These are phyloP conservation scores for Pterocles gutturalis DNA, from an alignment of 2,113 vertebrate genomes.

Conservation along the genomic window DNA sequence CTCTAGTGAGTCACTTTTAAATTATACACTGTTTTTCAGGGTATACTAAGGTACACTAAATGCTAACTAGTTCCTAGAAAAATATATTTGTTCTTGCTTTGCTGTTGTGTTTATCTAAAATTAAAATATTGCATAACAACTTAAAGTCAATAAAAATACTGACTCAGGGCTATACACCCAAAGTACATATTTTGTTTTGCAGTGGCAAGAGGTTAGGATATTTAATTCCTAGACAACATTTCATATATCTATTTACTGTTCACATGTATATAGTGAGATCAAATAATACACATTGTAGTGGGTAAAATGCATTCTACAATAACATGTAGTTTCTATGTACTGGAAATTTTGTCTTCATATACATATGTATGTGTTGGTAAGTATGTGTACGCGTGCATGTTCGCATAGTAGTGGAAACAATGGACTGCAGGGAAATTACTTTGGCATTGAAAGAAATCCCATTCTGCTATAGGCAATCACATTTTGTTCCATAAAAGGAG, in stretches of 20 bases:
- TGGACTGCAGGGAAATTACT: not conserved
- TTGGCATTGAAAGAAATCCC: not conserved
- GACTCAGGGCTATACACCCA: slow-evolving; percentile 23
- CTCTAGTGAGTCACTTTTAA: slow-evolving; percentile 12
- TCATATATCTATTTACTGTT: not conserved
- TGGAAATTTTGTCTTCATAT: not conserved
- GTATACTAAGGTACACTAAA: not conserved
- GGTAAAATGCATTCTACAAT: not conserved
- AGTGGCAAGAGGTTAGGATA: not conserved
- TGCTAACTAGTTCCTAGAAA: slow-evolving; percentile 37
- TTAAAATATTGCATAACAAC: slow-evolving; percentile 5
- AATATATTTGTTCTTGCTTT: slow-evolving; percentile 11
- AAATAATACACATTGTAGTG: not conserved
- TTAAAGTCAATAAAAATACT: slow-evolving; percentile 44
- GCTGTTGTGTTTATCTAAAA: not conserved
- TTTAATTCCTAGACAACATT: not conserved
- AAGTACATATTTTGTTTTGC: slow-evolving; percentile 15
- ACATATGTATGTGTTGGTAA: not conserved
- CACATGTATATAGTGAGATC: not conserved
- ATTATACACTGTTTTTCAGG: not conserved
- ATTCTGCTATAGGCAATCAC: not conserved
- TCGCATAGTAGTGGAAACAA: not conserved
- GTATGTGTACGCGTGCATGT: not conserved
- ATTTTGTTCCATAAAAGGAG: not conserved
- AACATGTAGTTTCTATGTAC: not conserved